Evolutionary conservation across 2,888 invertebrate species (phyloP), one percentile per base, ranked within the genome.

Genomic region (Amphipoea oculea): DNA sequence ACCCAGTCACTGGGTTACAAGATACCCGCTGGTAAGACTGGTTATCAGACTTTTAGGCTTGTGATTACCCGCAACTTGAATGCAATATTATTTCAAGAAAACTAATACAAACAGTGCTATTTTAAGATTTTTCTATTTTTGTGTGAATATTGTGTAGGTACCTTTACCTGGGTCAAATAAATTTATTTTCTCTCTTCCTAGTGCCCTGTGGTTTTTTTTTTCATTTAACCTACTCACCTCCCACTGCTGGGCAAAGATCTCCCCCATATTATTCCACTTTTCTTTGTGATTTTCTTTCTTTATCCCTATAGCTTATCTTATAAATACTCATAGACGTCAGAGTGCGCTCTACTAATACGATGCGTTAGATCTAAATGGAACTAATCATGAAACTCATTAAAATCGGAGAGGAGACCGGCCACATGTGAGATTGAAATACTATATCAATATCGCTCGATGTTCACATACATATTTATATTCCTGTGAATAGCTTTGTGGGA

Each of bases 341-440:
- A 62, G 40, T 11, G 29, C 60, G 65, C 45, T 75, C 57, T 36
- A 60, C 62, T 75, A 77, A 84, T 79, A 82, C 62, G 86, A 83
- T 79, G 74, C 76, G 69, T 75, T 77, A 75, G 40, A 82, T 78
- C 29, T 85, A 76, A 86, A 85, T 77, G 80, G 63, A 73, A 74
- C 80, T 74, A 86, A 85, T 86, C 74, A 77, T 67, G 69, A 73
- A 86, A 75, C 69, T 67, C 60, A 80, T 83, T 86, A 83, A 83
- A 79, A 86, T 86, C 74, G 48, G 48, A 79, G 72, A 75, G 23
- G 73, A 82, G 66, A 29, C 36, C 63, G 29, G 60, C 74, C 68
- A 68, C 69, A 69, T 79, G 74, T 57, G 36, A 72, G 70, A 70
- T 75, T 54, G 51, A 76, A 73, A 66, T 72, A 60, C 40, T 76